These are phyloP conservation scores for Apodemus agrarius DNA, from an alignment of 2,797 vertebrate species.

Conservation along the genomic window DNA sequence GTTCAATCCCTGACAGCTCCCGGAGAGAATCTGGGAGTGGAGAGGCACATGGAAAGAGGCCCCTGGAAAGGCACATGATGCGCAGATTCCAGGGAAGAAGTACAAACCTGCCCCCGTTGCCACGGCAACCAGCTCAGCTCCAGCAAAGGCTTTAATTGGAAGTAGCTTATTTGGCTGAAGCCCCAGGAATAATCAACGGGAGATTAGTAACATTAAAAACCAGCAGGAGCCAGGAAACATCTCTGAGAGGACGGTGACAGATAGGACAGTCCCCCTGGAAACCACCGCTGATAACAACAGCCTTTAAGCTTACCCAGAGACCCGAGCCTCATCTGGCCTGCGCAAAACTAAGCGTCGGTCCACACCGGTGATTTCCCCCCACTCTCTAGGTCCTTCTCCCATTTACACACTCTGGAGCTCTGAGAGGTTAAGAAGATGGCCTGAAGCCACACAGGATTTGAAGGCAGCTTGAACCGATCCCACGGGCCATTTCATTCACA, in stretches of 20 bases:
- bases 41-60: background rate
- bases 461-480: background rate
- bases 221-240: constrained; percentile 79
- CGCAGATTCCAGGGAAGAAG: constrained; percentile 51
- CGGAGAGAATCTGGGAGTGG: background rate
- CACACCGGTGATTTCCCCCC: rapidly evolving
- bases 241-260: constrained; percentile 74
- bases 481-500: background rate
- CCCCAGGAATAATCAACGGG: constrained; percentile 87
- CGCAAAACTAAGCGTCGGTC: rapidly evolving
- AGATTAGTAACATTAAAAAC: constrained; percentile 87
- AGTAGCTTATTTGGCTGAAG: constrained; percentile 85
- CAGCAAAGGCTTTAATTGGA: constrained; percentile 85
- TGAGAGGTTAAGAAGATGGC: background rate
- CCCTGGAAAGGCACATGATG: background rate
- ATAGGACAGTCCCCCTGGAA: constrained; percentile 79
- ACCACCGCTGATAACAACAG: background rate
- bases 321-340: rapidly evolving
- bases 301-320: rapidly evolving
- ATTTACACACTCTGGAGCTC: background rate
- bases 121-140: constrained; percentile 83
- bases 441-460: background rate
- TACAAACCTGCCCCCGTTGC: constrained; percentile 70
- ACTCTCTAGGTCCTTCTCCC: background rate
- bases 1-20: background rate